Evolutionary conservation across 2,797 vertebrate genomes (phyloP).

Genomic region (Mustela erminea): DNA sequence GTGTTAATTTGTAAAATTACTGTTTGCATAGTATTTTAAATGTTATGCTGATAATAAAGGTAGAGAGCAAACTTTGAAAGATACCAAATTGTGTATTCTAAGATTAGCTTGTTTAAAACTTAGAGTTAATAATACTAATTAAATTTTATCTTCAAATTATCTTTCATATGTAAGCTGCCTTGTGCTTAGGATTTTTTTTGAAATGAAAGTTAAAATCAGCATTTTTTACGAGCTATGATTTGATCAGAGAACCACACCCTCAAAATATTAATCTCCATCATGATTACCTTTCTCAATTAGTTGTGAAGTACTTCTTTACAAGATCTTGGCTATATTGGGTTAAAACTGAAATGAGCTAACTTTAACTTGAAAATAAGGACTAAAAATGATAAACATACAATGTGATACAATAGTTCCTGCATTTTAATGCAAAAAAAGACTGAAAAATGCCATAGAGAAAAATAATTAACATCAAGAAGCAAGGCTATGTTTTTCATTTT

Average conservation of each 20-base stretch:
- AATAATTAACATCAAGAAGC: neutral
- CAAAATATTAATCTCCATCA: neutral
- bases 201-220: slow-evolving; percentile 16
- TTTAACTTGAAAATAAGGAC: slow-evolving; percentile 38
- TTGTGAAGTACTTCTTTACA: neutral
- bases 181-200: neutral
- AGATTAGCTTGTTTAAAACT: neutral
- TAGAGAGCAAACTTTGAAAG: neutral
- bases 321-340: neutral
- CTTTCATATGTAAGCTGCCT: slow-evolving; percentile 7
- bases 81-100: neutral
- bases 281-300: neutral
- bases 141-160: slow-evolving; percentile 2
- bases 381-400: neutral
- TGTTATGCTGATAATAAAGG: neutral
- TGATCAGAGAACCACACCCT: neutral
- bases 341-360: slow-evolving; percentile 22
- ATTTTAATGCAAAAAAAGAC: neutral
- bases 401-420: neutral
- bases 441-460: neutral
- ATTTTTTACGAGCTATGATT: slow-evolving; percentile 38
- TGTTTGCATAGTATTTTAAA: slow-evolving; percentile 6
- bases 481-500: neutral
- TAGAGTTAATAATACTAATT: neutral
- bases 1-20: slow-evolving; percentile 24